Percentiles rank a stretch among this genome's conserved stretches.
Conservation (phyloP, 23 tunicate genomes). For the Trididemnum clinides region DNA sequence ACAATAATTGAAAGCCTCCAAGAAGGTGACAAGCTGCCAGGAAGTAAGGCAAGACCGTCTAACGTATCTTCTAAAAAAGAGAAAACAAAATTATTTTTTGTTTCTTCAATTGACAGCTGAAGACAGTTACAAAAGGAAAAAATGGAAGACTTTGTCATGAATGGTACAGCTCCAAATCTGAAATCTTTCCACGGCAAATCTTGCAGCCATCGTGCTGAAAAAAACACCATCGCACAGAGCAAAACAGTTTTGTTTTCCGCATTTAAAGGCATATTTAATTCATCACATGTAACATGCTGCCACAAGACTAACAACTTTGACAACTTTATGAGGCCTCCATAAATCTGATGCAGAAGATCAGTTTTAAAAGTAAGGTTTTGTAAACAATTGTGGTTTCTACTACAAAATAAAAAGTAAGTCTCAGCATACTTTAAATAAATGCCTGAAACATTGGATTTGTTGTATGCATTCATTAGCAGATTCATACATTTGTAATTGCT, state of each 20-base stretch:
- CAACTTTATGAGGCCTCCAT: background rate
- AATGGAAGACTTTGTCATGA: slow-evolving; percentile 10
- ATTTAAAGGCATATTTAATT: background rate
- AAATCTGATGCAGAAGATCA: background rate
- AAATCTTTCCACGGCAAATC: slow-evolving; percentile 57
- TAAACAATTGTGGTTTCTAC: background rate
- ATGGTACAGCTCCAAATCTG: background rate
- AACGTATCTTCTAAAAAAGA: slow-evolving; percentile 29
- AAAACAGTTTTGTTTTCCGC: background rate
- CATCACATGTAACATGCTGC: background rate
- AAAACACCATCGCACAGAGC: background rate
- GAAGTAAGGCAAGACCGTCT: slow-evolving; percentile 22
- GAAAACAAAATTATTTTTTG: background rate
- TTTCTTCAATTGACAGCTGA: background rate
- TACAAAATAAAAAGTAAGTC: background rate
- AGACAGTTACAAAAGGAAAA: slow-evolving; percentile 9
- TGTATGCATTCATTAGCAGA: background rate
- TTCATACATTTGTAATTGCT: background rate
- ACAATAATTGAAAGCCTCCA: slow-evolving; percentile 52
- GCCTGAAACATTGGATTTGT: background rate
- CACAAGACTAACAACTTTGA: slow-evolving; percentile 2
- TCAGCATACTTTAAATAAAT: slow-evolving; percentile 12
- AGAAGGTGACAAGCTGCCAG: background rate
- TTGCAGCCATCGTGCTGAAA: slow-evolving; percentile 59
- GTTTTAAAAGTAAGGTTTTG: background rate